Percentiles rank a stretch among this genome's conserved stretches.
Evolutionary conservation across 92 coral and sea anemone species (phyloP).

Genomic region (Phymanthus crucifer): DNA sequence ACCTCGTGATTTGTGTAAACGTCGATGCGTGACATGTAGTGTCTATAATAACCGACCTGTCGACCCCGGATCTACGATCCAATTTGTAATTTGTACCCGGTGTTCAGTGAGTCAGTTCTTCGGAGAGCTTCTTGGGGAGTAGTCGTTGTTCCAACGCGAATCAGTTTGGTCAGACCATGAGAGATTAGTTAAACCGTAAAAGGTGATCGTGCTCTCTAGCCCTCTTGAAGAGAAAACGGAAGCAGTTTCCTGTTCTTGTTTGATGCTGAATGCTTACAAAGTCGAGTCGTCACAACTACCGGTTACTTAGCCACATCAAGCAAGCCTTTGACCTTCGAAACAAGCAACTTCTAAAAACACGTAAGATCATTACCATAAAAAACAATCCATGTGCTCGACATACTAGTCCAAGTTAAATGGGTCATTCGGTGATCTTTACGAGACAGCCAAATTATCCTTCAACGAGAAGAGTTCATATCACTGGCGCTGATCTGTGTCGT

Average conservation of each 20-base stretch:
- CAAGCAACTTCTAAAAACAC: constrained; percentile 12
- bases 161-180: constrained; percentile 47
- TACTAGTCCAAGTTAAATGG: neutral
- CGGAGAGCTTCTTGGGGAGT: constrained; percentile 3
- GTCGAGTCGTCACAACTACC: neutral
- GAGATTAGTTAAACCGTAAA: constrained; percentile 22
- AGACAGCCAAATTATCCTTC: constrained; percentile 10
- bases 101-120: neutral
- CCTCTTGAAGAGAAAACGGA: neutral
- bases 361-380: constrained; percentile 23
- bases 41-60: constrained; percentile 26
- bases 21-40: constrained; percentile 49
- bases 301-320: constrained; percentile 26
- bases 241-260: constrained; percentile 39
- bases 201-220: constrained; percentile 10
- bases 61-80: constrained; percentile 35
- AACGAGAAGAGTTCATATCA: constrained; percentile 8
- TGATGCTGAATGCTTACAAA: neutral
- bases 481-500: constrained; percentile 16
- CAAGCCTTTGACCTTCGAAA: constrained; percentile 45
- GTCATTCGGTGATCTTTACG: neutral
- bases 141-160: neutral
- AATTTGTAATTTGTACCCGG: neutral
- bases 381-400: constrained; percentile 13
- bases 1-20: constrained; percentile 21